These are phyloP conservation scores for Silvanus unidentatus DNA, from an alignment of 2,888 invertebrate species.

Conservation along the genomic window DNA sequence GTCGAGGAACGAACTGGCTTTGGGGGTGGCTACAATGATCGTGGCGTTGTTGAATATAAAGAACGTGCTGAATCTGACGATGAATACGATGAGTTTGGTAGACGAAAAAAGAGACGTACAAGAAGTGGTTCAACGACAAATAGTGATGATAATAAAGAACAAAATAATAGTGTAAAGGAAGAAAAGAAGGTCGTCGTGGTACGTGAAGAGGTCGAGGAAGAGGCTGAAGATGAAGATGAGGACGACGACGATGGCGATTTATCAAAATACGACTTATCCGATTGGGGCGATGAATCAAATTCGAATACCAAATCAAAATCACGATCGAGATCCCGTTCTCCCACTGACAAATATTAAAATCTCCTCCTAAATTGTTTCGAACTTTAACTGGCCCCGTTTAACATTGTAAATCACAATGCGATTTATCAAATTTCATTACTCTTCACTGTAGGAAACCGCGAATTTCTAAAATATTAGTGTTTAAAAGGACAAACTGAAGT, in stretches of 20 bases:
- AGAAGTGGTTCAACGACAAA: no score
- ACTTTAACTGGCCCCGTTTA: no score
- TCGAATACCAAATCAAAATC: constrained; percentile 29
- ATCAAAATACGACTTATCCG: constrained; percentile 54
- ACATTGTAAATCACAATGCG: no score
- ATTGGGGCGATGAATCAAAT: constrained; percentile 47
- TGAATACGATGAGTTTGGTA: constrained; percentile 83
- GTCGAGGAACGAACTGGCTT: constrained; percentile 75
- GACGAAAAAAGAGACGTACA: constrained; percentile 37
- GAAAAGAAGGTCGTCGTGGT: constrained; percentile 12
- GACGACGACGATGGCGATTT: constrained; percentile 53
- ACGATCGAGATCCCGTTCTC: constrained; percentile 17
- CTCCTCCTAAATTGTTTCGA: no score
- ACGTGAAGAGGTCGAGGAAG: constrained; percentile 37
- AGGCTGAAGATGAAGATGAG: constrained; percentile 50
- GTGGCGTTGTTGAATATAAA: constrained; percentile 93
- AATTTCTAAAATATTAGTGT: no score
- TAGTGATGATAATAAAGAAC: no score
- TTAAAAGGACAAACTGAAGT: no score
- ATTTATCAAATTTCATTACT: no score
- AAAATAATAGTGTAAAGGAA: constrained; percentile 15
- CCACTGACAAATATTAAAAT: not conserved
- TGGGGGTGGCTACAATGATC: constrained; percentile 91
- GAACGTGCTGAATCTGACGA: constrained; percentile 80
- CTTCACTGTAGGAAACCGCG: no score